These are phyloP conservation scores for Kryptopterus vitreolus DNA, from an alignment of 2,797 vertebrate species.

Conservation along the genomic window DNA sequence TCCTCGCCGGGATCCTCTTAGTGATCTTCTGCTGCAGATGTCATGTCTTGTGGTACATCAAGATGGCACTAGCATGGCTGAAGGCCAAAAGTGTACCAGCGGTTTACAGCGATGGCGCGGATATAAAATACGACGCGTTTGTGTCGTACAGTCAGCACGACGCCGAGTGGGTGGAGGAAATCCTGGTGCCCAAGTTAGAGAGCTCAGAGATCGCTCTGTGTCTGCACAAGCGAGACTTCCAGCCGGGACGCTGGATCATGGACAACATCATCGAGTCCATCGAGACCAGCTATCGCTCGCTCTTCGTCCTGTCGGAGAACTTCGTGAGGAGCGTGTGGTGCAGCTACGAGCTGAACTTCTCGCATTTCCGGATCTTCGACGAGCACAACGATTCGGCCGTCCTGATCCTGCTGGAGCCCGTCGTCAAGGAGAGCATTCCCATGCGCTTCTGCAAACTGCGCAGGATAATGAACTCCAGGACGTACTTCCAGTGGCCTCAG, in stretches of 20 bases:
- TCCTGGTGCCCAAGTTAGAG: constrained; percentile 77
- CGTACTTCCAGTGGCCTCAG: constrained; percentile 79
- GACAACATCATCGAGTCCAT: constrained; percentile 85
- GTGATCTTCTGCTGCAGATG: constrained; percentile 63
- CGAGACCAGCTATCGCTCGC: constrained; percentile 77
- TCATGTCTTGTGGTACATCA: constrained; percentile 76
- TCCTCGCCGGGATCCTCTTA: constrained; percentile 55
- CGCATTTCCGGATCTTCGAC: constrained; percentile 81
- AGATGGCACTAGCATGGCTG: constrained; percentile 80
- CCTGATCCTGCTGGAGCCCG: constrained; percentile 76
- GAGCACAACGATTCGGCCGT: constrained; percentile 75
- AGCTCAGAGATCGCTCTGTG: constrained; percentile 71
- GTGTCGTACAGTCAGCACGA: constrained; percentile 81
- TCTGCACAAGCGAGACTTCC: constrained; percentile 81
- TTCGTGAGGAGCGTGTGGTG: constrained; percentile 85
- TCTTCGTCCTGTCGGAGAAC: constrained; percentile 80
- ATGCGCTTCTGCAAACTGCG: constrained; percentile 80
- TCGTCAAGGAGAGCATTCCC: constrained; percentile 73
- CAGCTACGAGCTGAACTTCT: constrained; percentile 83
- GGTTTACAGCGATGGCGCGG: constrained; percentile 34
- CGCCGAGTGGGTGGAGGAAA: constrained; percentile 78
- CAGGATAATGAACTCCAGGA: constrained; percentile 81
- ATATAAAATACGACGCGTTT: constrained; percentile 74
- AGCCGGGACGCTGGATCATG: constrained; percentile 81
- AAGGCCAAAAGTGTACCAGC: constrained; percentile 72